Percentiles rank a stretch among this genome's conserved stretches.
These are phyloP conservation scores for Belgica antarctica DNA, from an alignment of 2,888 invertebrate species.

Conservation along the genomic window DNA sequence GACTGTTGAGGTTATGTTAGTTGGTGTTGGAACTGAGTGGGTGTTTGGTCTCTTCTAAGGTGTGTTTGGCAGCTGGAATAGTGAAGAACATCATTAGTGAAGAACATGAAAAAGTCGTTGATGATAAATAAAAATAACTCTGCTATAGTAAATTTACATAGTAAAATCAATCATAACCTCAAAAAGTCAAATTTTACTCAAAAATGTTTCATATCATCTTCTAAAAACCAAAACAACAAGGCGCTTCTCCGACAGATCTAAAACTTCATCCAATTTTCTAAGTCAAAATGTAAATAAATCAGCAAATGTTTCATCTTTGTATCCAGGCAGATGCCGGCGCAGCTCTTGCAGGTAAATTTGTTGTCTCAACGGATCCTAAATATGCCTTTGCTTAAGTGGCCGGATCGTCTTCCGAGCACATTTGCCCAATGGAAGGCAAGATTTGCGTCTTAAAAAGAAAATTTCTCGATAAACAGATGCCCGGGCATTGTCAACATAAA, in stretches of 20 bases:
- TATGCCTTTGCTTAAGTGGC: conserved; percentile 16
- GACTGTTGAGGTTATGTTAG: too few relatives aligned
- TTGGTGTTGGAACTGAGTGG: too few relatives aligned
- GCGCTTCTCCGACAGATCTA: background rate
- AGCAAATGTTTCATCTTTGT: conserved; percentile 34
- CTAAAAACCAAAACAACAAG: background rate
- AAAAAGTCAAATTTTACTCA: too few relatives aligned
- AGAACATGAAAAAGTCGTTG: too few relatives aligned
- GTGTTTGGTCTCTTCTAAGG: too few relatives aligned
- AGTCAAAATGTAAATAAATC: conserved; percentile 41
- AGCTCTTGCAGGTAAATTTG: conserved; percentile 34
- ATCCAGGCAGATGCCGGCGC: conserved; percentile 34
- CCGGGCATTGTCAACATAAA: conserved; percentile 4
- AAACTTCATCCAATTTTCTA: conserved; percentile 25
- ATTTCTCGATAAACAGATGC: background rate
- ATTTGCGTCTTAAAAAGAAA: conserved; percentile 2
- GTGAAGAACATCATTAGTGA: too few relatives aligned
- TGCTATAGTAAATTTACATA: too few relatives aligned
- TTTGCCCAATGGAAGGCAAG: background rate
- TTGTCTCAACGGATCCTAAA: background rate
- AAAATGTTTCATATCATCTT: background rate
- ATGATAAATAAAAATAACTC: too few relatives aligned
- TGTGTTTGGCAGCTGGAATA: too few relatives aligned
- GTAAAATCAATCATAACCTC: too few relatives aligned
- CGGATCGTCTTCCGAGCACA: conserved; percentile 16